phyloP scores from a whole-genome alignment of 1,140 invertebrate species.

The Cataglyphis hispanica region DNA sequence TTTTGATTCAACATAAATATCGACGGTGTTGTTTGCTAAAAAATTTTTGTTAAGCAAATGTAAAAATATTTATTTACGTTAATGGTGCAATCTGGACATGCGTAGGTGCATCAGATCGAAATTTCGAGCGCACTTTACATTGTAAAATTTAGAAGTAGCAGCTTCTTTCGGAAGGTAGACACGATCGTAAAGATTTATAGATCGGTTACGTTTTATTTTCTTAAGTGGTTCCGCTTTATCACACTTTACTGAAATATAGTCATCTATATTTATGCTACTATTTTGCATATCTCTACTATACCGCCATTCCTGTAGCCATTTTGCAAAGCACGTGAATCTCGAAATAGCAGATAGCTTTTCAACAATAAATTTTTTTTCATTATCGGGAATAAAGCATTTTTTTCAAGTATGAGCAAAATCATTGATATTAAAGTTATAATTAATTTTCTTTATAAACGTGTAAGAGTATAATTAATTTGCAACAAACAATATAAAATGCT shows the following conservation, averaged over 20 bases:
- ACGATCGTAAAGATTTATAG: slow-evolving; percentile 16
- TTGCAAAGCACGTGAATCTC: slow-evolving; percentile 63
- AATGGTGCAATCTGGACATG: slow-evolving; percentile 7
- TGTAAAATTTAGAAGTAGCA: slow-evolving; percentile 18
- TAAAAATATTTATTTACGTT: slow-evolving; percentile 68
- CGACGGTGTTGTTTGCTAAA: neutral
- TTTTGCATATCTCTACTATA: slow-evolving; percentile 50
- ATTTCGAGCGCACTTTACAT: neutral
- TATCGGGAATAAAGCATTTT: neutral
- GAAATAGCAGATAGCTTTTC: slow-evolving; percentile 64
- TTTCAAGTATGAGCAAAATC: neutral
- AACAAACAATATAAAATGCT: slow-evolving; percentile 16
- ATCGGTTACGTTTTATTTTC: slow-evolving; percentile 47
- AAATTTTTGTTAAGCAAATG: neutral
- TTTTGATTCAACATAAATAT: neutral
- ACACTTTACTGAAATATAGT: slow-evolving; percentile 30
- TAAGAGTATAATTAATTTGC: slow-evolving; percentile 6
- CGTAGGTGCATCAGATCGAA: slow-evolving; percentile 17
- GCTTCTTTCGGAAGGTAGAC: neutral
- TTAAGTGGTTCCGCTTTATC: slow-evolving; percentile 31
- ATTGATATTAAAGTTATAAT: neutral
- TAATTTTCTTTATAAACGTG: neutral
- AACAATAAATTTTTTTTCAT: slow-evolving; percentile 54
- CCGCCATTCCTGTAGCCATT: slow-evolving; percentile 38
- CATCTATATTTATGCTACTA: slow-evolving; percentile 65